phyloP scores from a whole-genome alignment of 2,888 invertebrate genomes.

The Tenthredo notha region DNA sequence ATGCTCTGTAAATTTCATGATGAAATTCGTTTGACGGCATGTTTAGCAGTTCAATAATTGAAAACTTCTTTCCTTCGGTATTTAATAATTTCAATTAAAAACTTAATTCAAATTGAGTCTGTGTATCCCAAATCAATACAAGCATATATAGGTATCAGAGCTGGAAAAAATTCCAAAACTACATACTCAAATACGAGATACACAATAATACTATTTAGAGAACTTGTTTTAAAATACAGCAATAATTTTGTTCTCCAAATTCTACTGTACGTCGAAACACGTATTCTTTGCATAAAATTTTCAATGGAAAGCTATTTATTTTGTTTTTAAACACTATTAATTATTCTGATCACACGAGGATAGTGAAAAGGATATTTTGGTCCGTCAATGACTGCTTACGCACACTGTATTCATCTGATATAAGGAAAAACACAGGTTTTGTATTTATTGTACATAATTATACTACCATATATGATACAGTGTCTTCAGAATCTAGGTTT shows the following conservation, averaged over 20 bases:
- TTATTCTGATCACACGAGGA: not conserved
- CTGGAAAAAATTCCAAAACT: not conserved
- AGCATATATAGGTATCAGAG: not conserved
- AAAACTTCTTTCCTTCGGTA: not conserved
- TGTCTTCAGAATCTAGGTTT: not conserved
- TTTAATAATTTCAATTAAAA: not conserved
- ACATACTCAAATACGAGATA: not conserved
- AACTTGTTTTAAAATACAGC: not conserved
- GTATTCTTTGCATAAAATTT: not conserved
- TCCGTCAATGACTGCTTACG: not conserved
- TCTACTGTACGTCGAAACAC: not conserved
- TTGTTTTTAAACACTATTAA: not conserved
- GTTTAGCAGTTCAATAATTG: not conserved
- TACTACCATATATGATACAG: not conserved
- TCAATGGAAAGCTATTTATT: not conserved
- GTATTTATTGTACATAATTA: not conserved
- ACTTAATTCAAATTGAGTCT: not conserved
- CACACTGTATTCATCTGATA: not conserved
- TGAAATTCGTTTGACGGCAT: not conserved
- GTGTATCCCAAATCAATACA: not conserved
- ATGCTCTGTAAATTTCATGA: too few relatives aligned
- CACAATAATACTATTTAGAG: not conserved
- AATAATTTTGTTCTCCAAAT: not conserved
- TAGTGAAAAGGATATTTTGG: not conserved
- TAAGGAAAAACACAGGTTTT: not conserved